Conservation (phyloP, 2,888 invertebrate species). For the Drosophila imparisetae region DNA sequence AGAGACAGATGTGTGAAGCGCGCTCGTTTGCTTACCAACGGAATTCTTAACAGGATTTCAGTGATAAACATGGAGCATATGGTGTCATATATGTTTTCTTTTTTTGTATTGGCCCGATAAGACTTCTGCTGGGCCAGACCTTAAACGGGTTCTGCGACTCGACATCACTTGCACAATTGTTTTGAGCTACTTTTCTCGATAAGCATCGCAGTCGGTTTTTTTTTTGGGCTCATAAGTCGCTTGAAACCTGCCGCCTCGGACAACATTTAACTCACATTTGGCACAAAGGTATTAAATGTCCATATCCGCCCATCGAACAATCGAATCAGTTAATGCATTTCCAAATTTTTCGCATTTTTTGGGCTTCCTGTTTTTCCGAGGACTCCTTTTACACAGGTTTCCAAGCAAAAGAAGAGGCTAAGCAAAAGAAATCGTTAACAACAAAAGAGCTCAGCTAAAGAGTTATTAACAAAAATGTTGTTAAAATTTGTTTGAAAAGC, state of each 20-base stretch:
- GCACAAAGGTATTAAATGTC: constrained; percentile 73
- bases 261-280: constrained; percentile 68
- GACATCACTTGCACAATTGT: constrained; percentile 43
- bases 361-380: constrained; percentile 28
- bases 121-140: not conserved
- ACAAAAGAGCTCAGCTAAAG: constrained; percentile 46
- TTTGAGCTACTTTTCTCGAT: constrained; percentile 33
- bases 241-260: constrained; percentile 49
- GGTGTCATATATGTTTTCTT: constrained; percentile 49
- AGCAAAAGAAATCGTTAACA: not conserved
- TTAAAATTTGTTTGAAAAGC: constrained; percentile 31
- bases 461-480: constrained; percentile 67
- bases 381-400: constrained; percentile 43
- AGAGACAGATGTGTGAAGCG: constrained; percentile 74
- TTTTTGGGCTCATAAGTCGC: constrained; percentile 24
- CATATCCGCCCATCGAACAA: constrained; percentile 78
- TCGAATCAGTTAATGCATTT: constrained; percentile 55
- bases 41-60: constrained; percentile 59
- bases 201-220: constrained; percentile 31
- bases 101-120: constrained; percentile 3
- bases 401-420: constrained; percentile 33
- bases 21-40: constrained; percentile 38
- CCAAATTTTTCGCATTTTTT: constrained; percentile 27
- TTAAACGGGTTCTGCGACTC: constrained; percentile 18
- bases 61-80: constrained; percentile 55